Percentiles rank a stretch among this genome's conserved stretches.
Evolutionary conservation across 2,113 vertebrate species (phyloP).

Genomic region (Cranoglanis bouderius): DNA sequence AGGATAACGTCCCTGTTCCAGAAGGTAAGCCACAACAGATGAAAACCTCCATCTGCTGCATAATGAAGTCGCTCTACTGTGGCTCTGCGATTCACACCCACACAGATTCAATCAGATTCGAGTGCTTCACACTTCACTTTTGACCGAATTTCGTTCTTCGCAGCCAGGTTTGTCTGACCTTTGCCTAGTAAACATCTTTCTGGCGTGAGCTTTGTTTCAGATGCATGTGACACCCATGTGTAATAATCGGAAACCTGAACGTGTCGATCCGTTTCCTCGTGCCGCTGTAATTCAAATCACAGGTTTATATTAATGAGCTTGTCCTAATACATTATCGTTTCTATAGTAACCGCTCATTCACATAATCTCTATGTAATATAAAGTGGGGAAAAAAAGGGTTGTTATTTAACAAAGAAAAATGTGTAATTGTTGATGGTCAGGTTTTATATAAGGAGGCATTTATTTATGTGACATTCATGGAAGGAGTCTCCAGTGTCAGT

Average conservation of each 20-base stretch:
- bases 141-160: constrained; percentile 57
- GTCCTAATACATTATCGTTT: neutral
- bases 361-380: neutral
- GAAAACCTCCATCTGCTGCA: constrained; percentile 42
- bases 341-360: neutral
- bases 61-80: constrained; percentile 33
- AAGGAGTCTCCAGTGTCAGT: too few relatives aligned
- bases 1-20: constrained; percentile 41
- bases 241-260: neutral
- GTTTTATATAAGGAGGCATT: neutral
- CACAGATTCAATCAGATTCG: constrained; percentile 30
- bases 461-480: neutral
- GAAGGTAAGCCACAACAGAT: constrained; percentile 39
- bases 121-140: constrained; percentile 39
- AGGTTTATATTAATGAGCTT: neutral
- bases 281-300: neutral
- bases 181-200: neutral
- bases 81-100: constrained; percentile 6
- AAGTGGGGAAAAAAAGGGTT: neutral
- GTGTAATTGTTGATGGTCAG: neutral
- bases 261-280: neutral
- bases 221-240: neutral
- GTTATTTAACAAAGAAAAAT: neutral
- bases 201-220: neutral
- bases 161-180: constrained; percentile 63